Evolutionary conservation across 2,113 vertebrate species (phyloP).

Genomic region (Piprites chloris): DNA sequence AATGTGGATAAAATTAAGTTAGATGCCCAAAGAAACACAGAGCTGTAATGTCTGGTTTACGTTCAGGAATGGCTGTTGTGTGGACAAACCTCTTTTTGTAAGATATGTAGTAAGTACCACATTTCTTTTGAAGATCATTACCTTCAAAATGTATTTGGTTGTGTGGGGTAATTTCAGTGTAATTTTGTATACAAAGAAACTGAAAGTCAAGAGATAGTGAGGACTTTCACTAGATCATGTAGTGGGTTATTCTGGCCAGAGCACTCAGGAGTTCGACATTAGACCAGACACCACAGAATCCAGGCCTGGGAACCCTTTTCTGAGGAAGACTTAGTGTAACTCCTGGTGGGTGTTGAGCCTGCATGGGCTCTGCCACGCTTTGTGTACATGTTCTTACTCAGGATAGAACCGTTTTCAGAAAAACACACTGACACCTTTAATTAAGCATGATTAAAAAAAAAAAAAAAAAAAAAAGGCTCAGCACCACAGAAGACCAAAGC

Average conservation of each 20-base stretch:
- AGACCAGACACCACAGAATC: neutral
- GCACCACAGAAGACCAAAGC: neutral
- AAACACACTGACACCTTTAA: neutral
- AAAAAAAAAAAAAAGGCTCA: neutral
- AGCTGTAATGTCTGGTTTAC: neutral
- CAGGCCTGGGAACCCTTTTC: neutral
- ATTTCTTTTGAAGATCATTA: neutral
- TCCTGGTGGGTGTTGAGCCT: neutral
- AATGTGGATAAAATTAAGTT: constrained; percentile 6
- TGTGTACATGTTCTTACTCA: accelerated
- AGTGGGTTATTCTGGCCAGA: neutral
- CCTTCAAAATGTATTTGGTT: neutral
- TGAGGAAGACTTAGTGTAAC: neutral
- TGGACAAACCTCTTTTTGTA: neutral
- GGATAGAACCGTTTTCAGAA: neutral
- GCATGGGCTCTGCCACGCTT: accelerated
- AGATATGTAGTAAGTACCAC: neutral
- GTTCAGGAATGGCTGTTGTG: neutral
- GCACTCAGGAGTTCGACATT: neutral
- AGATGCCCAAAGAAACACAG: neutral
- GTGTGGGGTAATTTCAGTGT: neutral
- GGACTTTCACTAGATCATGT: neutral
- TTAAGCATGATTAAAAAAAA: neutral
- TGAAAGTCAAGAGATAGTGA: neutral
- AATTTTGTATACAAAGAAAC: neutral